A percentile compares a stretch with the other conserved stretches of the same genome.
These are phyloP conservation scores for Pogonomyrmex barbatus DNA, from an alignment of 1,140 invertebrate genomes.

Conservation along the genomic window DNA sequence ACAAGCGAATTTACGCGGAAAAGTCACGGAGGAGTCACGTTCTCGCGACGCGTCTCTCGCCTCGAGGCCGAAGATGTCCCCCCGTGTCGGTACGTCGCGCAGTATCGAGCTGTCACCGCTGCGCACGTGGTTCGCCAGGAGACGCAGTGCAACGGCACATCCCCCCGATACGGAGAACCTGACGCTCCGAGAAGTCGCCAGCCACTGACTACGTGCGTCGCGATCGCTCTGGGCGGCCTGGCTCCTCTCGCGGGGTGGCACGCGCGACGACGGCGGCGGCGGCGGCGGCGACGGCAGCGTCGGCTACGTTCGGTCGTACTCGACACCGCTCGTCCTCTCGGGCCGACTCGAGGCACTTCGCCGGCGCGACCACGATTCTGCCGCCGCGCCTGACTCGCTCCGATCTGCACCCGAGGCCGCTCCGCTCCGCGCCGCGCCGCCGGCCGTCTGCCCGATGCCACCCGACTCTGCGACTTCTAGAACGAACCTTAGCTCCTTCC, in stretches of 20 bases:
- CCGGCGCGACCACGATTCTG: slow-evolving; percentile 47
- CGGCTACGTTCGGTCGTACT: slow-evolving; percentile 73
- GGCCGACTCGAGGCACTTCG: slow-evolving; percentile 49
- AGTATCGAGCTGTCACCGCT: slow-evolving; percentile 78
- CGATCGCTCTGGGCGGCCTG: slow-evolving; percentile 26
- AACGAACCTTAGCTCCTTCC: slow-evolving; percentile 45
- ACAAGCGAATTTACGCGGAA: neutral
- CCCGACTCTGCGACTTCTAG: slow-evolving; percentile 43
- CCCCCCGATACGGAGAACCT: slow-evolving; percentile 75
- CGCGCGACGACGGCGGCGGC: slow-evolving; percentile 46
- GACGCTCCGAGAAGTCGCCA: slow-evolving; percentile 83
- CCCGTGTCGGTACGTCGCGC: neutral
- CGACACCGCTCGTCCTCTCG: slow-evolving; percentile 64
- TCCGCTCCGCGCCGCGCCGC: neutral
- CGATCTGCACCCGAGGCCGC: slow-evolving; percentile 53
- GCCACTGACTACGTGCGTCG: slow-evolving; percentile 79
- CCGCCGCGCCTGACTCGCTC: slow-evolving; percentile 45
- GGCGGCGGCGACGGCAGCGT: slow-evolving; percentile 29
- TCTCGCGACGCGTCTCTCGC: slow-evolving; percentile 75
- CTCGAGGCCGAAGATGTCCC: no score
- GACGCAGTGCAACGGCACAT: slow-evolving; percentile 68
- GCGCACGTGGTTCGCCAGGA: slow-evolving; percentile 79
- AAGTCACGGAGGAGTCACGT: slow-evolving; percentile 71
- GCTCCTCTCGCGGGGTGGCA: slow-evolving; percentile 68
- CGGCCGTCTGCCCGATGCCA: slow-evolving; percentile 33